A percentile compares a stretch with the other conserved stretches of the same genome.
phyloP scores from a whole-genome alignment of 2,113 vertebrate genomes.

The Rhea pennata region DNA sequence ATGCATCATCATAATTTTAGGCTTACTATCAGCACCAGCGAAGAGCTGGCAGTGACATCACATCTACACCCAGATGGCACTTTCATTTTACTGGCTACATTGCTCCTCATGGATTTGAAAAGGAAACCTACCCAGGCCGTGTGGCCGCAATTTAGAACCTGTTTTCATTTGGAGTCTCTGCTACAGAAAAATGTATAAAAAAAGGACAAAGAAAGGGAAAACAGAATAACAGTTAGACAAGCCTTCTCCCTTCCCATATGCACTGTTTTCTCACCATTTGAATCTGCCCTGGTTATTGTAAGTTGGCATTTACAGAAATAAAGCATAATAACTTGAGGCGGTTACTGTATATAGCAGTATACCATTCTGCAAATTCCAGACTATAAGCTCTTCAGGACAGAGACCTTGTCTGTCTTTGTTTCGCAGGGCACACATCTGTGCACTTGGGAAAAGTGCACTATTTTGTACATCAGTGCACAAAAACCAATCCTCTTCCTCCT shows the following conservation, averaged over 20 bases:
- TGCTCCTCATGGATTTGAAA: conserved; percentile 70
- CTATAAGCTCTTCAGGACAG: not conserved
- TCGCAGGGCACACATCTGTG: not conserved
- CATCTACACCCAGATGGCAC: conserved; percentile 78
- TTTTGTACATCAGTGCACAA: not conserved
- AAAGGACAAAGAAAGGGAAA: conserved; percentile 15
- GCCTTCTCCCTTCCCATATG: not conserved
- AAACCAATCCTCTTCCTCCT: not conserved
- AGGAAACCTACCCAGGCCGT: conserved; percentile 59
- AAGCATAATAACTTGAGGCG: not conserved
- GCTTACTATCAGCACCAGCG: conserved; percentile 67
- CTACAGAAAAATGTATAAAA: not conserved
- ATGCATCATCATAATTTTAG: conserved; percentile 70
- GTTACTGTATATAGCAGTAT: not conserved
- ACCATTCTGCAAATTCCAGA: not conserved
- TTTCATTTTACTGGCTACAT: conserved; percentile 76
- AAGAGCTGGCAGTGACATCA: conserved; percentile 76
- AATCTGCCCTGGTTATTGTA: not conserved
- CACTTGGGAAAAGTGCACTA: not conserved
- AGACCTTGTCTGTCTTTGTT: not conserved
- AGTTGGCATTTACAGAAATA: not conserved
- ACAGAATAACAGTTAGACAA: not conserved
- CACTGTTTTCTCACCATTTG: not conserved
- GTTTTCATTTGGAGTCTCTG: conserved; percentile 23
- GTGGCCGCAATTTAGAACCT: conserved; percentile 56